Conservation (phyloP, 2,797 vertebrate species). For the Phyllotis vaccarum region DNA sequence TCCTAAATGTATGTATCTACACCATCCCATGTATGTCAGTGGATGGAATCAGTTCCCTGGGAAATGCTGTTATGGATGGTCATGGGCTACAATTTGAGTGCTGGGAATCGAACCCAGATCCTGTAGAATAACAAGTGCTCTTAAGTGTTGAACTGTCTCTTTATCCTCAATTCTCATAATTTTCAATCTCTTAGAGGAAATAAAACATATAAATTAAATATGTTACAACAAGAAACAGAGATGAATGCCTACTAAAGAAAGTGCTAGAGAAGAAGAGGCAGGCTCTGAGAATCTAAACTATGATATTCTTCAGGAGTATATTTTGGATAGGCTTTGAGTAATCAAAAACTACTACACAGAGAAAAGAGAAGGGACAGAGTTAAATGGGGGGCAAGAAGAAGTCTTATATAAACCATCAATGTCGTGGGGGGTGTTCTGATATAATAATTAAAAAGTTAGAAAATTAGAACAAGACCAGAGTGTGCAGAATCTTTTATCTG, state of each 20-base stretch:
- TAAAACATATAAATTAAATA: neutral
- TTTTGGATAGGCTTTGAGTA: neutral
- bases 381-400: conserved; percentile 12
- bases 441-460: conserved; percentile 21
- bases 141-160: neutral
- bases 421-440: neutral
- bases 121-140: neutral
- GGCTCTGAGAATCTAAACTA: neutral
- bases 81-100: neutral
- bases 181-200: neutral
- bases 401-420: neutral
- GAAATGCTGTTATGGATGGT: neutral
- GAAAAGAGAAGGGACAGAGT: neutral
- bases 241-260: neutral
- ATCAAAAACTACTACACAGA: neutral
- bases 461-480: conserved; percentile 25
- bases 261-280: neutral
- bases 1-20: no score
- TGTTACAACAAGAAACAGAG: neutral
- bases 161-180: no score
- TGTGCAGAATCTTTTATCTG: neutral
- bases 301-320: neutral
- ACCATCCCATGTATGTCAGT: neutral
- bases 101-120: neutral
- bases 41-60: no score